phyloP scores from a whole-genome alignment of 2,888 invertebrate genomes.

The Strigamia transsilvanica region DNA sequence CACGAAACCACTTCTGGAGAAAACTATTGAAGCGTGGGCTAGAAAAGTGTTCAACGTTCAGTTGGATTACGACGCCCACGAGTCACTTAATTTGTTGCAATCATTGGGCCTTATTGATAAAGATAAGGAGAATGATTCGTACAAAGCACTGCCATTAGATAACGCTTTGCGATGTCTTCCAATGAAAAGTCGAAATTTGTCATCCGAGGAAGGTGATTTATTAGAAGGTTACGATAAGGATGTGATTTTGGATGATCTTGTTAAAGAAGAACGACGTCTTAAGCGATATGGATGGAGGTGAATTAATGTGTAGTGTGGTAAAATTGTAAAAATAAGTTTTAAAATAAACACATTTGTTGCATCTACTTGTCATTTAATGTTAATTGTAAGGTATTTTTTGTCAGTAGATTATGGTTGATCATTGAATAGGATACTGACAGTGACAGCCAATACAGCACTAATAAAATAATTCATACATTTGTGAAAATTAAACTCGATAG shows the following conservation, averaged over 20 bases:
- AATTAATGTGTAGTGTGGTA: background rate
- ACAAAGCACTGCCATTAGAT: slow-evolving; percentile 12
- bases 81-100: slow-evolving; percentile 37
- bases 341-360: background rate
- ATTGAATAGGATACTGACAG: background rate
- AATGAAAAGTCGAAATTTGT: slow-evolving; percentile 2
- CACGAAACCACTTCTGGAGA: slow-evolving; percentile 7
- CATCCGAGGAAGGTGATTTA: slow-evolving; percentile 46
- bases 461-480: background rate
- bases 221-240: slow-evolving; percentile 52
- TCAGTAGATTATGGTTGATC: slow-evolving; percentile 1
- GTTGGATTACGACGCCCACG: slow-evolving; percentile 39
- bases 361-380: slow-evolving; percentile 20
- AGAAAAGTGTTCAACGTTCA: slow-evolving; percentile 21
- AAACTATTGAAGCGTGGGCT: slow-evolving; percentile 52
- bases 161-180: slow-evolving; percentile 16
- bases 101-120: slow-evolving; percentile 17
- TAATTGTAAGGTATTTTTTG: background rate
- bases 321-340: background rate
- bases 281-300: slow-evolving; percentile 44
- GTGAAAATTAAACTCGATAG: background rate
- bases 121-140: background rate
- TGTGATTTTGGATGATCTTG: slow-evolving; percentile 48
- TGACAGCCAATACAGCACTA: background rate
- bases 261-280: slow-evolving; percentile 15